Conservation (phyloP, 1,140 invertebrate species). For the Penaeus indicus region DNA sequence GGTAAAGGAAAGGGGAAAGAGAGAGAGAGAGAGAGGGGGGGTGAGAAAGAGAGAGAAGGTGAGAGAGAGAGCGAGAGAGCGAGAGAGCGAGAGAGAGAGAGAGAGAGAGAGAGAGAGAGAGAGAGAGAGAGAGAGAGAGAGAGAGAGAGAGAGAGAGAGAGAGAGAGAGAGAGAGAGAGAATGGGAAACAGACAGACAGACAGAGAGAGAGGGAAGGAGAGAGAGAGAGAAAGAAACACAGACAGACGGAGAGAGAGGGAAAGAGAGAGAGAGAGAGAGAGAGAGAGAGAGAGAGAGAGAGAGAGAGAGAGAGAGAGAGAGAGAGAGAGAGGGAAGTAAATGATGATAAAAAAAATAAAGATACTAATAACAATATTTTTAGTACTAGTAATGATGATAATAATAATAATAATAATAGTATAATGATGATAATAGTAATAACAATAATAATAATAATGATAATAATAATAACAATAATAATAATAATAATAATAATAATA, state of each 20-base stretch:
- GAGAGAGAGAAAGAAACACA: not conserved
- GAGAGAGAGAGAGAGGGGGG: conserved; percentile 13
- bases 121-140: not conserved
- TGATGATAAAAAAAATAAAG: no score
- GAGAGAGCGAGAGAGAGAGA: not conserved
- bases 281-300: not conserved
- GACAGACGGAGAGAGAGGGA: not conserved
- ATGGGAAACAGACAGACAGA: not conserved
- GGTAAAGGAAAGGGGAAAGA: conserved; percentile 3
- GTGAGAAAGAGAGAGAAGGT: conserved; percentile 17
- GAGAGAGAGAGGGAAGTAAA: not conserved
- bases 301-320: not conserved
- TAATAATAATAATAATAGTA: no score
- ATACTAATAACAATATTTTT: no score
- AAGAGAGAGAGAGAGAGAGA: not conserved
- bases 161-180: not conserved
- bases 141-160: not conserved
- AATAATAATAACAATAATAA: no score
- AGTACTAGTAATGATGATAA: no score
- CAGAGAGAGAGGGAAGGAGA: not conserved
- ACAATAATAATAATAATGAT: no score
- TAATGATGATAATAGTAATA: no score
- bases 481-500: no score
- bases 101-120: not conserved
- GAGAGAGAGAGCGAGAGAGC: conserved; percentile 9